Conservation (phyloP, 2,113 vertebrate genomes). For the Cacatua alba region DNA sequence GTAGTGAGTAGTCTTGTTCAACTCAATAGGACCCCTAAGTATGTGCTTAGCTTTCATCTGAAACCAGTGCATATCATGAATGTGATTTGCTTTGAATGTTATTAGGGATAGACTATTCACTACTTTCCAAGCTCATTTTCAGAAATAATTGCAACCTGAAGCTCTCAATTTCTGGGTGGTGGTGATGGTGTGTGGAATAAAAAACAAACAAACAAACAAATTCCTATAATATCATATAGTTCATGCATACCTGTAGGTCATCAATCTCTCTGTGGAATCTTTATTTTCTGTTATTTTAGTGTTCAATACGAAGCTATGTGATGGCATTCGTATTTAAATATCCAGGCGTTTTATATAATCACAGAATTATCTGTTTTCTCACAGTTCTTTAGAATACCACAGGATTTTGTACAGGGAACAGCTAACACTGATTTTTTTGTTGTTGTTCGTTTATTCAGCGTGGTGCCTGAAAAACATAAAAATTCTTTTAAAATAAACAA, state of each 20-base stretch:
- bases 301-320: neutral
- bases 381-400: neutral
- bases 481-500: neutral
- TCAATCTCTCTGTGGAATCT: neutral
- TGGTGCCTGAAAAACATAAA: neutral
- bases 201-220: neutral
- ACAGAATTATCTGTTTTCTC: neutral
- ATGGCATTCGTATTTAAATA: neutral
- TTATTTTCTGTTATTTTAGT: neutral
- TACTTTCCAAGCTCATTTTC: neutral
- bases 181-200: neutral
- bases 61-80: neutral
- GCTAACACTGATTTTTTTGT: neutral
- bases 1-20: neutral
- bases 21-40: neutral
- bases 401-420: neutral
- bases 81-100: neutral
- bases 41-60: neutral
- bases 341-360: neutral
- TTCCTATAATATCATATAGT: neutral
- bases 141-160: neutral
- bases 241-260: neutral
- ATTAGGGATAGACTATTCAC: neutral
- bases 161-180: neutral
- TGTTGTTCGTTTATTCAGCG: neutral